A percentile compares a stretch with the other conserved stretches of the same genome.
phyloP scores from a whole-genome alignment of 92 coral and sea anemone genomes.

The Diadumene lineata region DNA sequence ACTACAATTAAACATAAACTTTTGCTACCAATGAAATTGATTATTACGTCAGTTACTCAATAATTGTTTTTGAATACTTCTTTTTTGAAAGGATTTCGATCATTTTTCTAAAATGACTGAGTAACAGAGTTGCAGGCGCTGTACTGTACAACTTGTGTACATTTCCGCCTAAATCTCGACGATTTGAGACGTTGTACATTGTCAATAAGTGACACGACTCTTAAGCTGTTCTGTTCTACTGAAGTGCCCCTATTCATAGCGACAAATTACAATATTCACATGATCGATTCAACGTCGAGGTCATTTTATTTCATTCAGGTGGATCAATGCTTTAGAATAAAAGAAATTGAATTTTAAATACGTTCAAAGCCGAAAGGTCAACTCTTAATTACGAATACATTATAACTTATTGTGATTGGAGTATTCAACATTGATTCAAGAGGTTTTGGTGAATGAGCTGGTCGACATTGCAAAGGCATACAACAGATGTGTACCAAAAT shows the following conservation, averaged over 20 bases:
- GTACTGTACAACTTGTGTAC: too few species aligned
- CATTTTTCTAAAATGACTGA: too few species aligned
- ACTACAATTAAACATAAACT: too few species aligned
- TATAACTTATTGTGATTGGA: background rate
- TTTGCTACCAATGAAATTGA: too few species aligned
- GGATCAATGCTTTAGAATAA: conserved; percentile 2
- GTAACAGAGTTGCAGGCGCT: too few species aligned
- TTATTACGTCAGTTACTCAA: too few species aligned
- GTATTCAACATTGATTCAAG: background rate
- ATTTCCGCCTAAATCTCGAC: background rate
- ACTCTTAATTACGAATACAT: background rate
- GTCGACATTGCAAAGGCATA: conserved; percentile 6
- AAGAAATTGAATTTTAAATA: conserved; percentile 6
- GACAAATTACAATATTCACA: conserved; percentile 29
- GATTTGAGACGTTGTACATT: background rate
- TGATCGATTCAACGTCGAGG: background rate
- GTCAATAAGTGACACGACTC: background rate
- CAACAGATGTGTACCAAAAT: conserved; percentile 21
- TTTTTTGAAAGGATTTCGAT: too few species aligned
- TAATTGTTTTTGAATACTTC: too few species aligned
- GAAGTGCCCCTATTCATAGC: conserved; percentile 21
- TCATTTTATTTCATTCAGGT: conserved; percentile 9
- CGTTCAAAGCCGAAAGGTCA: conserved; percentile 16
- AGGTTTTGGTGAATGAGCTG: background rate
- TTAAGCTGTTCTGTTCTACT: conserved; percentile 22